Base-by-base conservation (phyloP, 1,140 invertebrate genomes). In the Limonius californicus region DNA sequence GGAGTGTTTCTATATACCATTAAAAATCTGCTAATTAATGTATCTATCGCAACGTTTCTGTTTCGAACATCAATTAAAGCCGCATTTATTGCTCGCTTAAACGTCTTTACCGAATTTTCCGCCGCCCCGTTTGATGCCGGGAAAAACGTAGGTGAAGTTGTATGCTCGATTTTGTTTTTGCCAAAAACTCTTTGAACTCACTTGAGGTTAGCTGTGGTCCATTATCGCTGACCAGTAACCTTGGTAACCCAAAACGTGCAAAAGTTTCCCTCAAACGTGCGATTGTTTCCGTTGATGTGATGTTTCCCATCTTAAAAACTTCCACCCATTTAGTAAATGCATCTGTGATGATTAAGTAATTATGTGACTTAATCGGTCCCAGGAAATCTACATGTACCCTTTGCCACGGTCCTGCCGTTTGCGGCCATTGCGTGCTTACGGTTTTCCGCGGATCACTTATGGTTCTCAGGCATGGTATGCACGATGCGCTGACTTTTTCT, bases 271-370 rank as follows among this genome's bases (percentile, higher is more conserved):
- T n/a, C 18, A 61, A 61, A 7, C 11, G 11, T 19, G 35, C 43
- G n/a, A 61, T 61, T n/a, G 53, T 54, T 16, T 30, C n/a, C 8
- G 2, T 9, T 12, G 59, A 11, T 4, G 18, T 55, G 2, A 15
- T 32, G 12, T 3, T 19, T 15, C 20, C 39, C 59, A 61, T 61
- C n/a, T 16, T 55, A n/a, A 42, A 23, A 39, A 79, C 66, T 68
- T 81, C 75, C 14, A 74, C 63, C 75, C 75, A 80, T 65, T 77
- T 79, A 0, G 74, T 74, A 61, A 70, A 75, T 0, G 76, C 60
- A 70, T 82, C 80, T 4, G 16, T 14, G 6, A 56, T 14, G 11
- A 56, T 15, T 9, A 56, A 30, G 4, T 19, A 56, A 23, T 27
- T 19, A 9, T 27, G 3, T 12, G 6, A 6, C 9, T 56, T 3